Percentiles rank a stretch among this genome's conserved stretches.
phyloP scores from a whole-genome alignment of 2,113 vertebrate species.

The Bambusicola thoracicus region DNA sequence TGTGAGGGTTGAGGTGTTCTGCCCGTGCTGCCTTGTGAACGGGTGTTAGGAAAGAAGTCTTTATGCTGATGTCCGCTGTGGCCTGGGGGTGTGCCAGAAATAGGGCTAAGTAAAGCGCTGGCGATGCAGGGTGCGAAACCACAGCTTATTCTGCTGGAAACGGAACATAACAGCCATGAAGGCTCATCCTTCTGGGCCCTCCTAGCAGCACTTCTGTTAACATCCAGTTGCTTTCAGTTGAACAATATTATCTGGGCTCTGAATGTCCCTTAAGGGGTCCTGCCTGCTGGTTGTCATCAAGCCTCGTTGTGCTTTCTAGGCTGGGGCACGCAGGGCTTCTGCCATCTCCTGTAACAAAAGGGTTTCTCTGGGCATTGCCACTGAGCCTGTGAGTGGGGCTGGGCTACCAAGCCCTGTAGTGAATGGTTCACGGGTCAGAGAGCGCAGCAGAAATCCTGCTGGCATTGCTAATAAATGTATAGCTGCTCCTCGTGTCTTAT shows the following conservation, averaged over 20 bases:
- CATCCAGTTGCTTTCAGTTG: background rate
- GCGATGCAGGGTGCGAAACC: background rate
- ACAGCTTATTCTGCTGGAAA: background rate
- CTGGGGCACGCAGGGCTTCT: background rate
- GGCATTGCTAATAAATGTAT: background rate
- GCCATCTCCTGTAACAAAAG: rapidly evolving
- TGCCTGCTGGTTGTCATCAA: background rate
- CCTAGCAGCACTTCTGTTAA: background rate
- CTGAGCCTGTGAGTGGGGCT: background rate
- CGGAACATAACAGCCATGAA: background rate
- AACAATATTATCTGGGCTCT: background rate
- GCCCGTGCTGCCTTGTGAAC: background rate
- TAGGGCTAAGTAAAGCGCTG: background rate
- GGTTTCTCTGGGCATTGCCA: background rate
- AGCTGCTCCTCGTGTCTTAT: background rate
- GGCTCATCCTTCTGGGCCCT: background rate
- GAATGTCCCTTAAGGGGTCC: background rate
- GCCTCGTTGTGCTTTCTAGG: background rate
- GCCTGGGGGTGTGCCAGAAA: background rate
- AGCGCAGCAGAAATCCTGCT: background rate
- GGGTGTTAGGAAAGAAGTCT: background rate
- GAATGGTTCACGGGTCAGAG: background rate
- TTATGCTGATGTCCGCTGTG: background rate
- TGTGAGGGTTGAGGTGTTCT: background rate
- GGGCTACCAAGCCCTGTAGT: background rate